Base-by-base conservation (phyloP, 2,797 vertebrate genomes). In the Rhadinocentrus ornatus region DNA sequence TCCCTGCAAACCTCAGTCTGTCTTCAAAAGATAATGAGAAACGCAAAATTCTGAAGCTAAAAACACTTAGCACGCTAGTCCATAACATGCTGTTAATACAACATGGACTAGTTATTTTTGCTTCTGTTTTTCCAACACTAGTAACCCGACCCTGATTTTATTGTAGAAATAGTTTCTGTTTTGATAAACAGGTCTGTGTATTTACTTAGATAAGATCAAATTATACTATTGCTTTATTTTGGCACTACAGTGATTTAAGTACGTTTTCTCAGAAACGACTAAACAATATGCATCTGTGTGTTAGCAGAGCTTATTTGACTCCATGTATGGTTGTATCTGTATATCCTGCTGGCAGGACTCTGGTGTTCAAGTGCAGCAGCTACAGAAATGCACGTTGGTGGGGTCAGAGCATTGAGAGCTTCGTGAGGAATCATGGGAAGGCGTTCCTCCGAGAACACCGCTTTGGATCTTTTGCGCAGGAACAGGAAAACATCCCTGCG, bases 311-410 rank as follows among this genome's bases (percentile, higher is more conserved):
- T 54, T 35, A 10, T 48, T 68, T 61, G 8, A 37, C 22, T 8
- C 10, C 11, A 6, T 64, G 6, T 70, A 34, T 58, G 11, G 74
- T 34, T 57, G 37, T 41, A 1, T 63, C 12, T 62, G 35, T 24
- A 0, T 52, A 6, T 63, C 18, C 13, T 44, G 11, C 32, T 2
- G 9, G 15, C 89, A 99, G 98, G 94, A 95, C 96, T 0, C 91
- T 99, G 72, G 97, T 98, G 89, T 92, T 99, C 83, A 99, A 99
- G 92, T 99, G 96, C 87, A 95, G 90, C 93, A 99, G 96, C 93
- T 98, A 96, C 88, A 93, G 97, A 77, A 97, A 98, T 20, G 96
- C 97, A 3, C 96, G 96, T 52, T 99, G 96, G 98, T 99, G 97
- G 98, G 96, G 96, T 73, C 97, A 98, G 74, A 96, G 96, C 81